Conservation (phyloP, 2,113 vertebrate genomes). For the Crotalus viridis region DNA sequence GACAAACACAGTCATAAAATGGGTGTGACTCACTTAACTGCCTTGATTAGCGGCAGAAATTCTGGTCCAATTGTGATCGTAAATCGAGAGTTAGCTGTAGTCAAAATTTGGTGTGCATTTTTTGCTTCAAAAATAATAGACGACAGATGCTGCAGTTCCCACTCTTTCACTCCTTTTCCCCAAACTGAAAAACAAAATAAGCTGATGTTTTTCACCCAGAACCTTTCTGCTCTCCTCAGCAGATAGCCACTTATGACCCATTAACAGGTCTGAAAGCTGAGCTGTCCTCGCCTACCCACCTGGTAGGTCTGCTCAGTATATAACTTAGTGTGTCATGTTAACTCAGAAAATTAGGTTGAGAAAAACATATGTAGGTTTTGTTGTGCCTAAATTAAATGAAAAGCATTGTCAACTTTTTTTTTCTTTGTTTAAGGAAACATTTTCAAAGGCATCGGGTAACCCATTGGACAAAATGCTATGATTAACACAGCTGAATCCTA, state of each 20-base stretch:
- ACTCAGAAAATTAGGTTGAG: not conserved
- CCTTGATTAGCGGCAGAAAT: not conserved
- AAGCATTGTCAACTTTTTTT: not conserved
- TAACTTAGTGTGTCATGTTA: not conserved
- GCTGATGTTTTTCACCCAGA: not conserved
- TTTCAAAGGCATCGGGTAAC: conserved; percentile 9
- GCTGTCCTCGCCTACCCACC: not conserved
- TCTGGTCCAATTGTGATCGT: not conserved
- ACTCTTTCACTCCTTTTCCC: not conserved
- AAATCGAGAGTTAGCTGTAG: not conserved
- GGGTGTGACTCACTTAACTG: not conserved
- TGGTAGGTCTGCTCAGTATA: not conserved
- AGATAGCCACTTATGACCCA: not conserved
- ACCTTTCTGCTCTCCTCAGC: not conserved
- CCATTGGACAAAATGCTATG: not conserved
- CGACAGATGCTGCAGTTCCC: not conserved
- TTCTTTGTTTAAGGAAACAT: not conserved
- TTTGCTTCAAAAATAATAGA: not conserved
- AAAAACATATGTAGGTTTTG: not conserved
- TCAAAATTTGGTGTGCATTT: not conserved
- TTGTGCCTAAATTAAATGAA: not conserved
- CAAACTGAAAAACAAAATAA: not conserved
- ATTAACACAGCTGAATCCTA: not conserved
- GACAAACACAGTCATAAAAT: not conserved
- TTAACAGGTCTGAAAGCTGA: not conserved